Evolutionary conservation across 2,113 vertebrate species (phyloP).

Genomic region (Candoia aspera): DNA sequence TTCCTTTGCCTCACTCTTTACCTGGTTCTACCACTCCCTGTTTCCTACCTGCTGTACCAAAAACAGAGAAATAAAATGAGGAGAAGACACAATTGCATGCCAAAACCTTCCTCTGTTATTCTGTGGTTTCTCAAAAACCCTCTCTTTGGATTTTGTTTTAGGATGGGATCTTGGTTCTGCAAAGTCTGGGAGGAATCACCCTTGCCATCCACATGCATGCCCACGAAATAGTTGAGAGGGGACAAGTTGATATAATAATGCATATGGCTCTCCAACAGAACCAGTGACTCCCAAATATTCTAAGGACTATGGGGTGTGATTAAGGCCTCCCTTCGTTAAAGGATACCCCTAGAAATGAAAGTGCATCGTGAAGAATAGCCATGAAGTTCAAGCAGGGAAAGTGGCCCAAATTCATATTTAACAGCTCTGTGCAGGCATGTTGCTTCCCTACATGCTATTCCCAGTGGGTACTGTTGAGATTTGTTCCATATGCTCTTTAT

Average conservation of each 20-base stretch:
- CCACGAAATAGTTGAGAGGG: neutral
- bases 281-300: neutral
- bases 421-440: too few relatives aligned
- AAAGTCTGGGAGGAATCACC: neutral
- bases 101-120: neutral
- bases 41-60: neutral
- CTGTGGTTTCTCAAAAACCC: neutral
- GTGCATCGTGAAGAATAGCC: neutral
- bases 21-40: neutral
- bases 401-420: too few relatives aligned
- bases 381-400: too few relatives aligned
- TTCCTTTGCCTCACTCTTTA: neutral
- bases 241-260: neutral
- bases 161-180: neutral
- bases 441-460: too few relatives aligned
- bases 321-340: neutral
- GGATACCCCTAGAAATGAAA: neutral
- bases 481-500: too few relatives aligned
- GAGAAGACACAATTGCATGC: neutral
- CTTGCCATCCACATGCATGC: neutral
- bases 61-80: neutral
- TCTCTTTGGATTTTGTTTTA: neutral
- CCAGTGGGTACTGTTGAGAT: too few relatives aligned
- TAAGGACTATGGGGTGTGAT: neutral
- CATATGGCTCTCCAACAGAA: neutral